Evolutionary conservation across 92 coral and sea anemone species (phyloP).

Genomic region (Blastomussa wellsi): DNA sequence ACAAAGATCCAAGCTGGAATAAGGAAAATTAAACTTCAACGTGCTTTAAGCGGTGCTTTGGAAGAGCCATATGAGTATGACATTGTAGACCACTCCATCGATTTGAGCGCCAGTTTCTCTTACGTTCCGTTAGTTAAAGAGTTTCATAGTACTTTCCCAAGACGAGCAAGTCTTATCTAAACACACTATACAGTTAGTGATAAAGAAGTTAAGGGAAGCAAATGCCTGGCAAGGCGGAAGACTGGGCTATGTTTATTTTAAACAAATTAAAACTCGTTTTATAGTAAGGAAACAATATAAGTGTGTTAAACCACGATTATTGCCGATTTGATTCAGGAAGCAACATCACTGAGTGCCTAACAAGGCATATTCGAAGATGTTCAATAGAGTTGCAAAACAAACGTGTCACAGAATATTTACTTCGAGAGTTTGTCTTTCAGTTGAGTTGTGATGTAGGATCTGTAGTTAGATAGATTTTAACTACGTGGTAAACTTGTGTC

Average conservation of each 20-base stretch:
- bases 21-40: constrained; percentile 74
- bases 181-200: neutral
- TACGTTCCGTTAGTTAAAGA: constrained; percentile 36
- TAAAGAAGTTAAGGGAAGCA: neutral
- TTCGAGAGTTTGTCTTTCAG: neutral
- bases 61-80: constrained; percentile 42
- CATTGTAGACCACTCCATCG: constrained; percentile 6
- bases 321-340: neutral
- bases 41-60: constrained; percentile 44
- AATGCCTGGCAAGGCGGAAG: neutral
- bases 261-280: neutral
- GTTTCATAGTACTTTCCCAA: constrained; percentile 13
- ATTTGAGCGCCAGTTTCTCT: constrained; percentile 37
- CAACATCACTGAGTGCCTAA: neutral
- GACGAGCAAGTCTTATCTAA: constrained; percentile 43
- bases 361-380: neutral
- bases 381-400: neutral
- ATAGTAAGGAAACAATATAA: neutral
- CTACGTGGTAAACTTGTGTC: neutral
- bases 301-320: neutral
- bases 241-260: neutral
- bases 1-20: constrained; percentile 87
- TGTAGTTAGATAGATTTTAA: neutral
- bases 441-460: neutral
- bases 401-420: neutral